Conservation (phyloP, 1,140 invertebrate species). For the Ericerus pela region DNA sequence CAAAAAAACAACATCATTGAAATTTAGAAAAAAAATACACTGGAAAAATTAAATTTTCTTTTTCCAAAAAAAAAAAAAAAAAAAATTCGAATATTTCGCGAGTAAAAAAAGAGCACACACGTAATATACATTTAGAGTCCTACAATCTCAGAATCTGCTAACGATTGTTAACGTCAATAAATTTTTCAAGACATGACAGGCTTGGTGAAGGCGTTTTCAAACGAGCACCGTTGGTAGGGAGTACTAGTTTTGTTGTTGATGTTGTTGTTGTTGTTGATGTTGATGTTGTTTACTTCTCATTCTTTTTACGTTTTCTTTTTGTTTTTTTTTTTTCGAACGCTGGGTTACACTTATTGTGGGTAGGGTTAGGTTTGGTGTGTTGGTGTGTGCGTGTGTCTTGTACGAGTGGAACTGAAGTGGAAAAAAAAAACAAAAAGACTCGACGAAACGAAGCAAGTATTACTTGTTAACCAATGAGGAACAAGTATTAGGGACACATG, state of each 20-base stretch:
- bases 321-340: no score
- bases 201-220: not conserved
- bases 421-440: no score
- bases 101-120: not conserved
- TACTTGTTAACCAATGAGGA: no score
- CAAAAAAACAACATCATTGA: not conserved
- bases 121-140: not conserved
- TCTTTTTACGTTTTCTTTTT: constrained; percentile 5
- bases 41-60: not conserved
- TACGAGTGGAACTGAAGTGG: no score
- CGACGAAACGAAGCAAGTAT: no score
- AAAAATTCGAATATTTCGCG: not conserved
- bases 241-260: not conserved
- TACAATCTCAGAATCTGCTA: constrained; percentile 6
- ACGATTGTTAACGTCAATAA: constrained; percentile 5
- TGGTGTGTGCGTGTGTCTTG: no score
- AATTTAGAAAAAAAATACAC: not conserved
- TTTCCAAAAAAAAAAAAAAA: no score
- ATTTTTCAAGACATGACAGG: constrained; percentile 2
- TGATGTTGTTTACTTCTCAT: not conserved
- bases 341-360: no score
- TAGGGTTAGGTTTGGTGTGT: no score
- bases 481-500: no score
- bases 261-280: not conserved
- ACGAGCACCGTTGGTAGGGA: not conserved